Conservation (phyloP, 1,140 invertebrate genomes). For the Ceratosolen fusciceps region DNA sequence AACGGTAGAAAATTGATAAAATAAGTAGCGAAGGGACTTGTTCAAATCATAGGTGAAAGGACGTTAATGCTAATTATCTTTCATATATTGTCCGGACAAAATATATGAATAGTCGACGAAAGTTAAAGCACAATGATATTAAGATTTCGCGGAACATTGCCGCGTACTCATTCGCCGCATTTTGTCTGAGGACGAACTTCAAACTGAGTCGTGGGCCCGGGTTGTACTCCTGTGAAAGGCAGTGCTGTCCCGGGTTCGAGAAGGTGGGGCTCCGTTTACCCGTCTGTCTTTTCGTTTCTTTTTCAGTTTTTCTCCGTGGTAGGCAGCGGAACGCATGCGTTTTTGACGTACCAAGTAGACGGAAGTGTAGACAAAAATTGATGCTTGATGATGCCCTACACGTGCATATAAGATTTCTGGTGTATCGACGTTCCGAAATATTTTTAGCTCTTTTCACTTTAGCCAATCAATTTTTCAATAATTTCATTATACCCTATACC, state of each 20-base stretch:
- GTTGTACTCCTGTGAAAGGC: background rate
- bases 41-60: background rate
- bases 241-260: background rate
- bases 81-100: background rate
- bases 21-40: background rate
- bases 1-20: background rate
- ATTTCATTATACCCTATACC: too few relatives aligned
- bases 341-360: background rate
- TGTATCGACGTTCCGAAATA: background rate
- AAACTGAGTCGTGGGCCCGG: conserved; percentile 17
- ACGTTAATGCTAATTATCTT: background rate
- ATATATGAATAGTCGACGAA: background rate
- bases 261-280: background rate
- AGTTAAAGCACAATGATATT: background rate
- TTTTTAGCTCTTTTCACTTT: too few relatives aligned
- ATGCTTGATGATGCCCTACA: too few relatives aligned
- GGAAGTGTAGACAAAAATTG: too few relatives aligned
- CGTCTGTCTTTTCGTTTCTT: conserved; percentile 4
- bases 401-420: too few relatives aligned
- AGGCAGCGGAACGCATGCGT: conserved; percentile 26
- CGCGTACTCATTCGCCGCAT: background rate
- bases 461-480: too few relatives aligned
- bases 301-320: conserved; percentile 8
- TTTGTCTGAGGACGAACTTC: conserved; percentile 5
- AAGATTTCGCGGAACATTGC: background rate